A percentile compares a stretch with the other conserved stretches of the same genome.
Evolutionary conservation across 2,113 vertebrate species (phyloP).

Genomic region (Pedionomus torquatus): DNA sequence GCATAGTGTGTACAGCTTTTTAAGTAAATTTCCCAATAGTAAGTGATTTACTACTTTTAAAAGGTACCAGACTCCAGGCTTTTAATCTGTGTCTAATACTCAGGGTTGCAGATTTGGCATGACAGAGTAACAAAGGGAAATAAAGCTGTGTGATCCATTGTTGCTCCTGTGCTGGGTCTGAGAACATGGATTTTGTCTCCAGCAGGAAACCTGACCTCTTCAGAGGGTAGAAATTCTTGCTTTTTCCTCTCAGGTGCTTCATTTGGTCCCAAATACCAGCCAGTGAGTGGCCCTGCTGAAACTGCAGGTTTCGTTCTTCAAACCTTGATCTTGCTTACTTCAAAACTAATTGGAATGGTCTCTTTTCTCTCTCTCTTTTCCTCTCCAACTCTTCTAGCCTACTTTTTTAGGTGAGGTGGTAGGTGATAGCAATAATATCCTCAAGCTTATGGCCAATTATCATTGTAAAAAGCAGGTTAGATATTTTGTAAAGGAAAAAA

Average conservation of each 20-base stretch:
- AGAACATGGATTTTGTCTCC: background rate
- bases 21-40: background rate
- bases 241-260: background rate
- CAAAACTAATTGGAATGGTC: background rate
- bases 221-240: background rate
- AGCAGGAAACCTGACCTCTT: background rate
- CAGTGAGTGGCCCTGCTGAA: background rate
- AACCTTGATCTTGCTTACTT: background rate
- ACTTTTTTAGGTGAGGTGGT: background rate
- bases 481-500: background rate
- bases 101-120: background rate
- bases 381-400: background rate
- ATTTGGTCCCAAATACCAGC: background rate
- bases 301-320: background rate
- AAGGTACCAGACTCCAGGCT: background rate
- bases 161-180: background rate
- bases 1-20: background rate
- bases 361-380: background rate
- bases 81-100: background rate
- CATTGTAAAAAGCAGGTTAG: background rate
- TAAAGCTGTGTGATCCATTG: background rate
- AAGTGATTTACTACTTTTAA: background rate
- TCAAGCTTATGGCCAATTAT: fast-evolving
- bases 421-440: background rate
- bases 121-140: background rate